Evolutionary conservation across 1,140 invertebrate species (phyloP), one percentile per base, ranked within the genome.

Genomic region (Brachionus calyciflorus): DNA sequence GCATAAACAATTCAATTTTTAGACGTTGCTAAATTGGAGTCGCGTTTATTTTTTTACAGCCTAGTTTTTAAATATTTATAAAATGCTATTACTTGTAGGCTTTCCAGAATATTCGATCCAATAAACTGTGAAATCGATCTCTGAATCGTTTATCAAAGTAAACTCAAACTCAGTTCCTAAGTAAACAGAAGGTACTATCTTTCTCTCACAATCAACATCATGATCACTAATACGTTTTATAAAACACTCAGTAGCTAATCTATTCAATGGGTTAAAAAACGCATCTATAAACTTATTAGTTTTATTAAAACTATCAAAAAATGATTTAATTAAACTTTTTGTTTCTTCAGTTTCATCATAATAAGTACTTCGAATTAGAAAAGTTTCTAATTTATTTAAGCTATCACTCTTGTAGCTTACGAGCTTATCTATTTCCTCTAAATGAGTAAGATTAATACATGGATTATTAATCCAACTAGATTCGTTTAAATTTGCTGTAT

Each of bases 261-360:
- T 55, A 55, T 21, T 55, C 10, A 55, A 7, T 14, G 53, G 53
- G 33, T 55, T 21, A 28, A 21, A 55, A 55, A 55, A 55, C 7
- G 53, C 24, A 55, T 55, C 53, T 12, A n/a, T 55, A 55, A 55
- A 55, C 33, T 55, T 55, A 55, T 55, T 55, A 12, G 28, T 28
- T 28, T 4, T 28, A 28, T 28, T 55, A 55, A 55, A 30, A 33
- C 10, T 55, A 3, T 9, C 53, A 55, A 28, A 55, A 55, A 55
- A 55, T 55, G 53, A 55, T 28, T 55, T 28, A 28, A 55, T 28
- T 28, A 55, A 55, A 28, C 33, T 28, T n/a, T n/a, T 28, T 5
- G 53, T 55, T 55, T 55, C 53, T 12, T 28, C 33, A 28, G 53
- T 28, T 4, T 55, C 53, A 28, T 55, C 53, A 26, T 28, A 55